Evolutionary conservation across 1,140 invertebrate genomes (phyloP), one percentile per base, ranked within the genome.

Genomic region (Ceratosolen fusciceps): DNA sequence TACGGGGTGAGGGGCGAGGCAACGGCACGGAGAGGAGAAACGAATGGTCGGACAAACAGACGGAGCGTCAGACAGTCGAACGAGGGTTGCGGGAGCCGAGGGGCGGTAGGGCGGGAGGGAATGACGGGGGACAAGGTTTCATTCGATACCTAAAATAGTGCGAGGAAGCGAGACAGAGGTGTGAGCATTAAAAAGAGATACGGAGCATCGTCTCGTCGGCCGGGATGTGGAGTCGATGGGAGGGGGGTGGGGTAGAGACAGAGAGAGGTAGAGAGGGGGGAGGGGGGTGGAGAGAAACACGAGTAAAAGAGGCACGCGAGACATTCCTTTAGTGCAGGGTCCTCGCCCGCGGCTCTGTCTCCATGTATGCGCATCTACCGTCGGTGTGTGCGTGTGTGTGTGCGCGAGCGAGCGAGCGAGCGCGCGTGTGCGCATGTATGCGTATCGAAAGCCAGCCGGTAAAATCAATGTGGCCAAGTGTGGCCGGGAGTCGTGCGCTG

Each of bases 381-480:
- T 2, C 21, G 16, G 47, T 54, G 68, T 34, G 4, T 2, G 47
- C 24, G 29, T 71, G 21, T 58, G 8, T 9, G n/a, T 29, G 5
- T 19, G 60, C 37, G 80, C 26, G n/a, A 24, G 8, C 2, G 49
- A 31, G 16, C 14, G 29, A 19, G 7, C 54, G 21, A 58, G 8
- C 24, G n/a, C 14, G 8, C n/a, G n/a, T 10, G 52, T 54, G 21
- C 12, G n/a, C 8, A 7, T 16, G 71, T 73, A 52, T 56, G 52
- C 19, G 71, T 14, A 49, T 34, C 19, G 43, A 49, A 85, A 86
- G 85, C 84, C 82, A 87, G 84, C 85, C 86, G 85, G 86, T 85
- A 88, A 88, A 88, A 88, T 87, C 87, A 86, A 88, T 88, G 87
- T 87, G 87, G 86, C 86, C 76, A 86, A 87, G 85, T 85, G 85